A percentile compares a stretch with the other conserved stretches of the same genome.
Evolutionary conservation across 1,140 invertebrate species (phyloP).

Genomic region (Bilobella aurantiaca): DNA sequence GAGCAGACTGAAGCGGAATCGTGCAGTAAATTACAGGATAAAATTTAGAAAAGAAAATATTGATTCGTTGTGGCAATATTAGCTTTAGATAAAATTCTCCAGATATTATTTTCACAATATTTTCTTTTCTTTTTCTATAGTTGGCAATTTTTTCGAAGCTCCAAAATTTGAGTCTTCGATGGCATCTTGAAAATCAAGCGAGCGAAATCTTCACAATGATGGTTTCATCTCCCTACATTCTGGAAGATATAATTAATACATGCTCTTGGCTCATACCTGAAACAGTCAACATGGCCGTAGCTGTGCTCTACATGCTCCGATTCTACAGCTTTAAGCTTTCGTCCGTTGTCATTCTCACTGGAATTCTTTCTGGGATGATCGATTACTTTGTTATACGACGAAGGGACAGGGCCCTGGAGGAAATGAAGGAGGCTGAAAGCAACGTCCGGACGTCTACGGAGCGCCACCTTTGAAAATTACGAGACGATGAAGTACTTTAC

Average conservation of each 20-base stretch:
- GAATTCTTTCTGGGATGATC: neutral
- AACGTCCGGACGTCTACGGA: neutral
- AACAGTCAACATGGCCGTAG: neutral
- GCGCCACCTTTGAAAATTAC: slow-evolving; percentile 90
- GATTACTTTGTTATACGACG: neutral
- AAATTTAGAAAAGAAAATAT: too few relatives aligned
- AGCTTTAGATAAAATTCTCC: too few relatives aligned
- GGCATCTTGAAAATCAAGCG: neutral
- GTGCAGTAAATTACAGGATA: neutral
- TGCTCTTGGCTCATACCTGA: neutral
- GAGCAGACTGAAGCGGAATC: neutral
- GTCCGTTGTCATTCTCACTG: neutral
- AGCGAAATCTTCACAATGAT: neutral
- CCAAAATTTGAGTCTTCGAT: neutral
- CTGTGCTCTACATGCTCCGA: neutral
- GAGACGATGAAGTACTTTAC: slow-evolving; percentile 97
- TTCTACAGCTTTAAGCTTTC: neutral
- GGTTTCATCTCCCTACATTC: neutral
- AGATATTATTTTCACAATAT: neutral
- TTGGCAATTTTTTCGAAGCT: neutral
- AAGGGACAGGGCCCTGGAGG: neutral
- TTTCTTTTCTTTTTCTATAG: neutral
- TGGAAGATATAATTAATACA: neutral
- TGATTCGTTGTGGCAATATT: too few relatives aligned
- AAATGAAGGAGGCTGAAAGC: neutral